Percentiles rank a stretch among this genome's conserved stretches.
Conservation (phyloP, 2,797 vertebrate species). For the Sebastes minor region DNA sequence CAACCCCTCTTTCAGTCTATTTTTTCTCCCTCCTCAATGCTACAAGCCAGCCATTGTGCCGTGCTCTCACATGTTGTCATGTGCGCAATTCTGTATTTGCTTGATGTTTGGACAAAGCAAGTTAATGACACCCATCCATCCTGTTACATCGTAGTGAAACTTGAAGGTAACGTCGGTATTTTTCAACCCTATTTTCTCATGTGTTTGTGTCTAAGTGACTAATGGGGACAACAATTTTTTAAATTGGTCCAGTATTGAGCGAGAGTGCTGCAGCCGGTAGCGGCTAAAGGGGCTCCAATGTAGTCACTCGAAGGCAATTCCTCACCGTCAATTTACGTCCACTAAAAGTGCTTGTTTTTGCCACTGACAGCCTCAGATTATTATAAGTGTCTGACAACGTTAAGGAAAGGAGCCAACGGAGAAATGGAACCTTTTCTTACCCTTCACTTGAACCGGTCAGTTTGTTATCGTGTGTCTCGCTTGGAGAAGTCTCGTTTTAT, state of each 20-base stretch:
- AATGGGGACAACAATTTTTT: background rate
- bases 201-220: background rate
- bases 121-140: constrained; percentile 1
- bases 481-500: background rate
- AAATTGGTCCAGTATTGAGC: background rate
- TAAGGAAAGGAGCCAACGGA: background rate
- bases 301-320: background rate
- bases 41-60: constrained; percentile 37
- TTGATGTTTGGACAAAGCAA: constrained; percentile 12
- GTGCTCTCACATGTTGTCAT: background rate
- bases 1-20: constrained; percentile 31
- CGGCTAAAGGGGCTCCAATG: background rate
- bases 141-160: background rate
- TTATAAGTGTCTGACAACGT: background rate
- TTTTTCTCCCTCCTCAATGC: background rate
- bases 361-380: background rate
- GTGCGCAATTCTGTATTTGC: background rate
- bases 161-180: background rate
- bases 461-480: background rate
- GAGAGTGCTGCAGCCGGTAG: background rate
- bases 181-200: background rate
- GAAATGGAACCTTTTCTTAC: background rate
- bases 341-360: background rate
- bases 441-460: background rate
- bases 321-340: background rate